phyloP scores from a whole-genome alignment of 1,140 invertebrate species.

The Chrysopa pallens region DNA sequence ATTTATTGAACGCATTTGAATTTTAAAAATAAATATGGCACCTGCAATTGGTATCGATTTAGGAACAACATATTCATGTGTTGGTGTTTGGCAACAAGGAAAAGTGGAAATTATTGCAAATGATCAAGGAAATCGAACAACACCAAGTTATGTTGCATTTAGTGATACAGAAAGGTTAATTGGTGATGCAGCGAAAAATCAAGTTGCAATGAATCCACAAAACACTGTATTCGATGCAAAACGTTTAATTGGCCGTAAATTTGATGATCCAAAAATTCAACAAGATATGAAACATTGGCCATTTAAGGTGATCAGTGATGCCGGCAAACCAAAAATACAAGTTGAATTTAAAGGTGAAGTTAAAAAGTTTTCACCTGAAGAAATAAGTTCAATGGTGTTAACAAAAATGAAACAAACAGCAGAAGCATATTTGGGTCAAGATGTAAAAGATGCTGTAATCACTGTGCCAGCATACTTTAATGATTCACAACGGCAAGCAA shows the following conservation, averaged over 20 bases:
- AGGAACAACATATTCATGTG: conserved; percentile 65
- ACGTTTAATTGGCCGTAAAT: conserved; percentile 42
- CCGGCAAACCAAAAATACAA: conserved; percentile 39
- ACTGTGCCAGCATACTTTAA: conserved; percentile 48
- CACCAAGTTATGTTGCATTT: conserved; percentile 79
- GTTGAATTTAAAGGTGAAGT: conserved; percentile 52
- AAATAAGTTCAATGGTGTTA: conserved; percentile 51
- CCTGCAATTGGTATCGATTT: conserved; percentile 56
- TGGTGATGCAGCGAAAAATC: conserved; percentile 34
- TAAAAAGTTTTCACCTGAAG: conserved; percentile 58
- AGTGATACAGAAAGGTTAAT: conserved; percentile 63
- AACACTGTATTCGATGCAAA: conserved; percentile 56
- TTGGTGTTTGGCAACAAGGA: conserved; percentile 66
- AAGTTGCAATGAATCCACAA: conserved; percentile 44
- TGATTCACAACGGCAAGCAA: conserved; percentile 48
- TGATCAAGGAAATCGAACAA: conserved; percentile 85
- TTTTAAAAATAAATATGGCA: not conserved
- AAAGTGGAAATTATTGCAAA: conserved; percentile 90
- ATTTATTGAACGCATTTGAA: no score
- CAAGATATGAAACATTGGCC: conserved; percentile 49
- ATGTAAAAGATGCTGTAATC: conserved; percentile 29
- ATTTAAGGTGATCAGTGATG: conserved; percentile 41
- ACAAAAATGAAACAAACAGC: conserved; percentile 39
- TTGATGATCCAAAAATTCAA: conserved; percentile 48
- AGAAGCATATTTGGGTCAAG: conserved; percentile 29